phyloP scores from a whole-genome alignment of 1,140 invertebrate species.

The Doryteuthis pealeii region DNA sequence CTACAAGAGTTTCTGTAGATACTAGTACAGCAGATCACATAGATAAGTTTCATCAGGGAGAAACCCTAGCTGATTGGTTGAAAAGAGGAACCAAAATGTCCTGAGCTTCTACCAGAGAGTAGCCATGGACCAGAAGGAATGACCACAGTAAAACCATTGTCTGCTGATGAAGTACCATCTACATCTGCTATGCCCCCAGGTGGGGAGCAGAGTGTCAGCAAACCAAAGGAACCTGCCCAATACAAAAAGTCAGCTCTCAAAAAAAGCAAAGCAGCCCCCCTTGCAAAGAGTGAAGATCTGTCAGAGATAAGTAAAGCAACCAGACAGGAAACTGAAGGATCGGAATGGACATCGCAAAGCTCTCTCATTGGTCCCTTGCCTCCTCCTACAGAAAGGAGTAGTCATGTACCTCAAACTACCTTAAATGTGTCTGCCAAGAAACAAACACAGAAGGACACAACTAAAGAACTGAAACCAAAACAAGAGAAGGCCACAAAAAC shows the following conservation, averaged over 20 bases:
- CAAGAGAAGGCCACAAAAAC: not conserved
- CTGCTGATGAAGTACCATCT: not conserved
- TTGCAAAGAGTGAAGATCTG: not conserved
- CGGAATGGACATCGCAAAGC: not conserved
- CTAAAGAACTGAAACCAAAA: not conserved
- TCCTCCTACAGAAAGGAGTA: not conserved
- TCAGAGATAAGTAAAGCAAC: too few relatives aligned
- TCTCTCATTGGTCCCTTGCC: not conserved
- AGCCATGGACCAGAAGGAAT: conserved; percentile 19
- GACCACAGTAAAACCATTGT: not conserved
- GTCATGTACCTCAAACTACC: not conserved
- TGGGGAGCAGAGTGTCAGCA: not conserved
- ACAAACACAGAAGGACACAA: not conserved
- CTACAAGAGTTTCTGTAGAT: not conserved
- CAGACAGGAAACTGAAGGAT: not conserved
- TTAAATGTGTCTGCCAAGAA: not conserved
- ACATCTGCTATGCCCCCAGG: not conserved
- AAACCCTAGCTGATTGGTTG: conserved; percentile 16
- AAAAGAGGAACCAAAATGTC: conserved; percentile 31
- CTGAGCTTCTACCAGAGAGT: conserved; percentile 36
- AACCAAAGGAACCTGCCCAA: not conserved
- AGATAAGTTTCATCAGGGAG: conserved; percentile 11
- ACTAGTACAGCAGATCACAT: not conserved
- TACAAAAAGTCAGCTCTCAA: not conserved
- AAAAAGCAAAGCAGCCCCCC: conserved; percentile 1